Evolutionary conservation across 2,797 vertebrate genomes (phyloP), one percentile per base, ranked within the genome.

Genomic region (Macrochelys suwanniensis): DNA sequence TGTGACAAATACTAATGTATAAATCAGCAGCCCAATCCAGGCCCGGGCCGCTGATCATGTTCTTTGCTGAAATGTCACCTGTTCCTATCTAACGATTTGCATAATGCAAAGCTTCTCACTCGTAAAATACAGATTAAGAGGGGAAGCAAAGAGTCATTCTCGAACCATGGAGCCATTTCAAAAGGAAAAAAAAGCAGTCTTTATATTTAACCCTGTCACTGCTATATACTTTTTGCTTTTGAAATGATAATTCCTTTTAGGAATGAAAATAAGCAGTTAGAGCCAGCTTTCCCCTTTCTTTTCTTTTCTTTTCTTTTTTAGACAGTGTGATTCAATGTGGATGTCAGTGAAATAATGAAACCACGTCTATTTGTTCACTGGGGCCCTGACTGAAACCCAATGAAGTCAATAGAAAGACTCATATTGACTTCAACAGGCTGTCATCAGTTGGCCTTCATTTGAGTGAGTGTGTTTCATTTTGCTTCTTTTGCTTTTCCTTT

Each of bases 51-150:
- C 98, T 99, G 98, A 99, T 99, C 99, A 97, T 99, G 99, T 98
- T 99, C 98, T 98, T 98, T 98, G 98, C 99, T 99, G 99, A 99
- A 99, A 99, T 99, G 99, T 99, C 99, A 99, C 99, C 99, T 99
- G 99, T 99, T 99, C 99, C 99, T 99, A 99, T 99, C 99, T 99
- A 99, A 98, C 99, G 99, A 99, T 99, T 99, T 99, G 99, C 99
- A 99, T 99, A 99, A 99, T 99, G 99, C 99, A 99, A 99, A 99
- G 99, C 99, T 99, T 99, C 99, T 99, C 99, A 99, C 99, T 99
- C 99, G 99, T 99, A 99, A 99, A 99, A 99, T 99, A 99, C 99
- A 99, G 99, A 99, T 99, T 99, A 99, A 99, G 98, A 99, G 99
- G 98, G 99, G 99, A 98, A 98, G 98, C 98, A 98, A 98, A 97